Base-by-base conservation (phyloP, 2,888 invertebrate species). In the Ophion obscuratus region DNA sequence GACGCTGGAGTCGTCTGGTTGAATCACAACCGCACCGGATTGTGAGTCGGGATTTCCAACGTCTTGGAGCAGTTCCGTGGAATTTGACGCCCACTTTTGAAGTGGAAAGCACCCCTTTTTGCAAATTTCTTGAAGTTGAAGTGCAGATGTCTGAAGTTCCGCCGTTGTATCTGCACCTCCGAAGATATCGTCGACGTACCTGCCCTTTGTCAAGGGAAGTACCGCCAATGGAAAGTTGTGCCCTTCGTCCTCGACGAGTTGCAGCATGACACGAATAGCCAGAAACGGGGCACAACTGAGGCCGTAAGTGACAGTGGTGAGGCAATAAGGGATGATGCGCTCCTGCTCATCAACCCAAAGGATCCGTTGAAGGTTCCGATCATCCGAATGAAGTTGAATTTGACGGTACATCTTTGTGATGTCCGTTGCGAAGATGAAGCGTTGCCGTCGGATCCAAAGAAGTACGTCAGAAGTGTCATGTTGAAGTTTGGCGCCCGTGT, bases 151-250 rank as follows among this genome's bases (percentile, higher is more conserved):
- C 36, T 24, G 9, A 31, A 75, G 47, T 40, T 71, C 47, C 1
- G 2, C 53, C 31, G 24, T 2, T n/a, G 24, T 17, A 20, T 66
- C 83, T 6, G 71, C 75, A 5, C 86, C 87, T 5, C 79, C 82
- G 20, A 59, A 80, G 9, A 86, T 80, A 40, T 87, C 86, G 20
- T 82, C 87, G 24, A 82, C 87, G 64, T 82, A 87, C 27, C 75
- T 40, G 4, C 79, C 82, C 7, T 79, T 61, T 0, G 44, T 78
- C 17, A 87, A 20, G 14, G 76, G 57, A 14, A 14, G n/a, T 3
- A 75, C 57, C 14, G 84, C 84, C 2, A 81, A 59, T 17, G 83
- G 66, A 53, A 4, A 73, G n/a, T 77, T 24, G 1, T 24, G 24
- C 24, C 24, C 24, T 1, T 24, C 24, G 24, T 24, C 24, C 24